Conservation (phyloP, 2,888 invertebrate genomes). For the Trichogramma evanescens region DNA sequence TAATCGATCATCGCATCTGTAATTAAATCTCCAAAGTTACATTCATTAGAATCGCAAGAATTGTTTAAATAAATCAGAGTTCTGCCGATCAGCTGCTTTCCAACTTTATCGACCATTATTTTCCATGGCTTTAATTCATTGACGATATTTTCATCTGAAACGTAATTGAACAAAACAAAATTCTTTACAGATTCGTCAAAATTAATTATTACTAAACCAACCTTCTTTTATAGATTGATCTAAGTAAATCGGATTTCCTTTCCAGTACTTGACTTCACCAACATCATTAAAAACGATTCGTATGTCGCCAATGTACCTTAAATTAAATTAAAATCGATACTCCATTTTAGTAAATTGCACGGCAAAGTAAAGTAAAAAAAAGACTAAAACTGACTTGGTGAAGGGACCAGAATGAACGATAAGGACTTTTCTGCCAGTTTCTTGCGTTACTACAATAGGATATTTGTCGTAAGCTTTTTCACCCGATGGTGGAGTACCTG, state of each 20-base stretch:
- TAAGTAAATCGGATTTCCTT: constrained; percentile 68
- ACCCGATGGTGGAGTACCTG: constrained; percentile 33
- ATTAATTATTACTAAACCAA: constrained; percentile 34
- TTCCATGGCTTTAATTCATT: constrained; percentile 57
- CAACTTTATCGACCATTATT: constrained; percentile 52
- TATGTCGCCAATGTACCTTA: constrained; percentile 69
- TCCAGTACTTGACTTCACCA: constrained; percentile 60
- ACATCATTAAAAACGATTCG: constrained; percentile 62
- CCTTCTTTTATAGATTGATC: constrained; percentile 60
- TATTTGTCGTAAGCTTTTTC: constrained; percentile 56
- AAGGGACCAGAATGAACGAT: constrained; percentile 69
- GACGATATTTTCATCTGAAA: constrained; percentile 56
- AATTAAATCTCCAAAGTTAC: constrained; percentile 67
- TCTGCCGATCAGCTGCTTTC: constrained; percentile 54
- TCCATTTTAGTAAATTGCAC: not conserved
- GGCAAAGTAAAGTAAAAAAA: not conserved
- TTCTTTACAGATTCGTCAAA: constrained; percentile 20
- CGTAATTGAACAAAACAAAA: constrained; percentile 20
- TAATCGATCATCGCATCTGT: constrained; percentile 64
- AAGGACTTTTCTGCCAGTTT: constrained; percentile 54
- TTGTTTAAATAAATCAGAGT: constrained; percentile 55
- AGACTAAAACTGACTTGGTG: constrained; percentile 48
- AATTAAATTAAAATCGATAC: constrained; percentile 34
- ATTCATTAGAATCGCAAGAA: constrained; percentile 58
- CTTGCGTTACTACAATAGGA: constrained; percentile 61